These are phyloP conservation scores for Oreonectes daqikongensis DNA, from an alignment of 2,797 vertebrate species.

Conservation along the genomic window DNA sequence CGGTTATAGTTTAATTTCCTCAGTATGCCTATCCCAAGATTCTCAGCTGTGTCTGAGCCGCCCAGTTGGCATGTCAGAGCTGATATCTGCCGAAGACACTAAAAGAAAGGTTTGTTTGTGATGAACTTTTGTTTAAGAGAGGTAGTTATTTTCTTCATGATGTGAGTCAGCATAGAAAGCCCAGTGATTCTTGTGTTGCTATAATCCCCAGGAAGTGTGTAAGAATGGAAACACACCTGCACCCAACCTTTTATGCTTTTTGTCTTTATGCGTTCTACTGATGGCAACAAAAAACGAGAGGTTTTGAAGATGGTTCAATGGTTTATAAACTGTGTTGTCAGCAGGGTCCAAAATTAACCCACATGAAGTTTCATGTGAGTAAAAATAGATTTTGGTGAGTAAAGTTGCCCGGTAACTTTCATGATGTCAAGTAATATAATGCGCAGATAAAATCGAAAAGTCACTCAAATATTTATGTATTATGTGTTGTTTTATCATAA, in stretches of 20 bases:
- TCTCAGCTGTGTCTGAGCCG: constrained; percentile 23
- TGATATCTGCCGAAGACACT: constrained; percentile 14
- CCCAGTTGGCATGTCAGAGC: constrained; percentile 33
- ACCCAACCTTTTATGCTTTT: constrained; percentile 1
- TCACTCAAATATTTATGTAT: too few relatives aligned
- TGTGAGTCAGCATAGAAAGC: constrained; percentile 24
- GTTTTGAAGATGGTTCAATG: background rate
- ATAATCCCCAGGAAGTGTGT: constrained; percentile 11
- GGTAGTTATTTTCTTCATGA: background rate
- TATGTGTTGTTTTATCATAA: background rate
- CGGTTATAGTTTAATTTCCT: background rate
- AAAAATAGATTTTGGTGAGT: background rate
- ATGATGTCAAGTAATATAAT: too few relatives aligned
- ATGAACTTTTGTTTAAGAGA: constrained; percentile 31
- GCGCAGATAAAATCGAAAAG: too few relatives aligned
- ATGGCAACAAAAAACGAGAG: background rate
- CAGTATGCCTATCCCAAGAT: constrained; percentile 33
- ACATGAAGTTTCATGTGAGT: background rate
- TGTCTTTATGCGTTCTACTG: background rate
- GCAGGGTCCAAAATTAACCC: background rate
- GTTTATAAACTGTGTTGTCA: background rate
- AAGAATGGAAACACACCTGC: constrained; percentile 7
- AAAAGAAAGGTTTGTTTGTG: constrained; percentile 29
- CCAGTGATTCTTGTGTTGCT: background rate
- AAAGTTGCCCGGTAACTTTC: background rate